Evolutionary conservation across 2,797 vertebrate species (phyloP), one percentile per base, ranked within the genome.

Genomic region (Syngnathus acus): DNA sequence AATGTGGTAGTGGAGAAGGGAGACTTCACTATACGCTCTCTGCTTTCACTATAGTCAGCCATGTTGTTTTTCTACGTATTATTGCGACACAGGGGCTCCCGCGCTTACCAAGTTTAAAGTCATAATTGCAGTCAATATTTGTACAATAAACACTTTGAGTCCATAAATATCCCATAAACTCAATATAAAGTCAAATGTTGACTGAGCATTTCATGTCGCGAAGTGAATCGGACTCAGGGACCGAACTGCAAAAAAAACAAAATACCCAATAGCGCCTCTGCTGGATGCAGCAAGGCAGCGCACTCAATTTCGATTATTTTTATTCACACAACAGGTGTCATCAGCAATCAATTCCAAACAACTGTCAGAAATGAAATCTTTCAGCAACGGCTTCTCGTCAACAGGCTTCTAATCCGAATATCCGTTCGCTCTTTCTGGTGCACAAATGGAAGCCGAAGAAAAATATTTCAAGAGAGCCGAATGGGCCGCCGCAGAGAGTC

Each of bases 401-500:
- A 57, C 26, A 16, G 21, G 9, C 51, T 11, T 23, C 2, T 51
- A 16, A 63, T 26, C 57, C 37, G 9, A 19, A n/a, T 39, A 62
- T 62, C 42, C 23, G 14, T 14, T 62, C 21, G 23, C 11, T 45
- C 13, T 62, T 43, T 6, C 23, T 45, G 40, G 45, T 62, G 42
- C 42, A 26, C 42, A 62, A 43, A 19, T 71, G 72, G 64, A 9
- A 6, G 47, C 16, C n/a, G 50, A n/a, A 72, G 78, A 68, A 16
- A 59, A 62, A 19, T 23, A 67, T 61, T 65, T 48, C 66, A 73
- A 32, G 13, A 68, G 64, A 73, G 61, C 38, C 68, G 71, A 43
- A 63, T 37, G 62, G 53, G 79, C 57, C 65, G 65, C 32, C 32
- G 32, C 32, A 75, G 80, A 79, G 64, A 85, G 74, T 84, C 74